Percentiles rank a stretch among this genome's conserved stretches.
These are phyloP conservation scores for Porites lutea DNA, from an alignment of 64 coral and sea anemone genomes.

Conservation along the genomic window DNA sequence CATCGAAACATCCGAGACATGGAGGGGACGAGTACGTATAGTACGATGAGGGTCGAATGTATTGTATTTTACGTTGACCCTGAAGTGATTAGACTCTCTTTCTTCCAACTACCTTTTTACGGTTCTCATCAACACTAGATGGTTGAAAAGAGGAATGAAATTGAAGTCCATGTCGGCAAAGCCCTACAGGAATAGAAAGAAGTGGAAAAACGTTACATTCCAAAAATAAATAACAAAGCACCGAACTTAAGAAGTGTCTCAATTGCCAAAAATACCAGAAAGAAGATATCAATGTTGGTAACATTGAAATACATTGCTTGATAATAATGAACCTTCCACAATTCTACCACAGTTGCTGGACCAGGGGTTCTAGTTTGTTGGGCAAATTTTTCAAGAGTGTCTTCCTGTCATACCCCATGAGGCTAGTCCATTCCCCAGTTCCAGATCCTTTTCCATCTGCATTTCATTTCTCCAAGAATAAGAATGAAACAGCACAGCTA, in stretches of 20 bases:
- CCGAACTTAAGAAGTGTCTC: too few species aligned
- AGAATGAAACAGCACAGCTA: constrained; percentile 20
- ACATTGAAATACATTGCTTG: too few species aligned
- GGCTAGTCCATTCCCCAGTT: constrained; percentile 38
- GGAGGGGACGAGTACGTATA: too few species aligned
- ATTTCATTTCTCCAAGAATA: not conserved
- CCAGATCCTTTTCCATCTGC: constrained; percentile 40
- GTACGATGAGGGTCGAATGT: too few species aligned
- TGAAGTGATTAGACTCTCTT: not conserved
- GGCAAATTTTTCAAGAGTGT: constrained; percentile 30
- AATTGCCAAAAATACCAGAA: too few species aligned
- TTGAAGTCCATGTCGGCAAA: constrained; percentile 42
- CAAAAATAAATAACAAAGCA: too few species aligned
- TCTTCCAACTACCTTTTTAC: constrained; percentile 23
- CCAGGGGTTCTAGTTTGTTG: not conserved
- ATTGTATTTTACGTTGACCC: not conserved
- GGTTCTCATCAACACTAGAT: constrained; percentile 20
- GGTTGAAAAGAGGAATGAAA: constrained; percentile 42
- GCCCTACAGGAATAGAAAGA: not conserved
- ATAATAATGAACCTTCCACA: constrained; percentile 19
- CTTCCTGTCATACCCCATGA: constrained; percentile 33
- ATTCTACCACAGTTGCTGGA: constrained; percentile 31
- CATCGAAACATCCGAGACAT: too few species aligned
- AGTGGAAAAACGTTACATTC: too few species aligned
- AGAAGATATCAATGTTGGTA: too few species aligned